Evolutionary conservation across 2,113 vertebrate genomes (phyloP).

Genomic region (Monopterus albus): DNA sequence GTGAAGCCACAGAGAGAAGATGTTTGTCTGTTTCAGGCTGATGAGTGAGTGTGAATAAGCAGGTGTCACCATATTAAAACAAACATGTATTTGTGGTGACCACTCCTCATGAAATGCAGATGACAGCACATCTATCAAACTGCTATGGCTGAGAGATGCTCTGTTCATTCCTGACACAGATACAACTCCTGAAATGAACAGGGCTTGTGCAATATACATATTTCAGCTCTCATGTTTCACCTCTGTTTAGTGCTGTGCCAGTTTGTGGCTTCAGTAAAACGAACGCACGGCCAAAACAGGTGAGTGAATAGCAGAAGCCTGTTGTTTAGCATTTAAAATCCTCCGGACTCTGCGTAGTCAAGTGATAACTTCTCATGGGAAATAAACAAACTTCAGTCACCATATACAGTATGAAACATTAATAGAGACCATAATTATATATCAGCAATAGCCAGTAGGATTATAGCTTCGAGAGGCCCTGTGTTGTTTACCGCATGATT

Average conservation of each 20-base stretch:
- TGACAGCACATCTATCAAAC: conserved; percentile 21
- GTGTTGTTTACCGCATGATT: conserved; percentile 70
- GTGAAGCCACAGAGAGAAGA: conserved; percentile 19
- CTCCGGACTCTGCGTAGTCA: conserved; percentile 10
- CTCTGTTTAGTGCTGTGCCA: background rate
- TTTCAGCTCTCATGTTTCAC: background rate
- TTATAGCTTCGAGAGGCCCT: conserved; percentile 12
- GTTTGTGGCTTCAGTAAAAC: conserved; percentile 15
- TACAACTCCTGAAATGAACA: background rate
- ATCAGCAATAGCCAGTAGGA: conserved; percentile 15
- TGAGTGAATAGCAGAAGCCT: conserved; percentile 3
- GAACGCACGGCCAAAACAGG: conserved; percentile 10
- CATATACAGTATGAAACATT: conserved; percentile 42
- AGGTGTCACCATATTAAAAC: conserved; percentile 2
- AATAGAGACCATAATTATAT: conserved; percentile 34
- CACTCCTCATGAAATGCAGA: conserved; percentile 11
- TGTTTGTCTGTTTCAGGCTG: conserved; percentile 4
- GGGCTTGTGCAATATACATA: background rate
- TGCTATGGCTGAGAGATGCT: background rate
- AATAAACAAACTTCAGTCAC: too few relatives aligned
- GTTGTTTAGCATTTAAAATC: conserved; percentile 17
- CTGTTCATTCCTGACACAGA: background rate
- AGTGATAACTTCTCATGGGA: conserved; percentile 20
- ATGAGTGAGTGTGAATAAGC: conserved; percentile 2
- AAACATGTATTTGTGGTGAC: conserved; percentile 41